Evolutionary conservation across 2,888 invertebrate genomes (phyloP), one percentile per base, ranked within the genome.

Genomic region (Caenorhabditis afra): DNA sequence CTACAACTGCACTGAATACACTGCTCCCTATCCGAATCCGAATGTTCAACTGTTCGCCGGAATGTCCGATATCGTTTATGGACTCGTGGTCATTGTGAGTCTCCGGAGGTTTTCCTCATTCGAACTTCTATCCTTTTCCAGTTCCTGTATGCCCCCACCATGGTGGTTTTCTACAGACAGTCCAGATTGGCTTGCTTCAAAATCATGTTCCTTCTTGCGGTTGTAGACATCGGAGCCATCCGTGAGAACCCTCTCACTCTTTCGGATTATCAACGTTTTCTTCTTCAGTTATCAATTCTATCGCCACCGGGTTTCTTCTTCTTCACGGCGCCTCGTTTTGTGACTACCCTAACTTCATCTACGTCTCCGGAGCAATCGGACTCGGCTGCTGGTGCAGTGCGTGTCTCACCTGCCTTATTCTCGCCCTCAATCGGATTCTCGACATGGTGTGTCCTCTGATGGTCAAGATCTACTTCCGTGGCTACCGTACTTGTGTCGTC

Each of bases 391-490:
- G 73, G 73, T 74, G 73, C 35, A 57, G 57, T 29, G 73, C 73
- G 0, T 74, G 73, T 18, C 49, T 74, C 0, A 64, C 65, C 0
- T 74, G 73, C 18, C 65, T 74, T 0, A 65, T 74, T 23, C 65
- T 74, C 1, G 73, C 65, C 11, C 59, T 74, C 7, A 74, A 74
- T 45, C 50, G 73, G 10, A 65, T 74, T 18, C 73, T 74, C 10
- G 73, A 74, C 55, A 77, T 77, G 77, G 57, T 78, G 14, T 61
- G 66, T 22, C 78, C 78, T 10, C 50, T 71, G 3, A 61, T 78
- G 58, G 78, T 71, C 47, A 66, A 71, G 39, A 55, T 66, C 7
- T 78, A 78, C 23, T 78, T 78, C 55, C 59, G 71, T 11, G 78
- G 78, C 18, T 71, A 67, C 16, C 62, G 71, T 5, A 78, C 67